Evolutionary conservation across 2,888 invertebrate genomes (phyloP), one percentile per base, ranked within the genome.

Genomic region (Drosophila prostipennis): DNA sequence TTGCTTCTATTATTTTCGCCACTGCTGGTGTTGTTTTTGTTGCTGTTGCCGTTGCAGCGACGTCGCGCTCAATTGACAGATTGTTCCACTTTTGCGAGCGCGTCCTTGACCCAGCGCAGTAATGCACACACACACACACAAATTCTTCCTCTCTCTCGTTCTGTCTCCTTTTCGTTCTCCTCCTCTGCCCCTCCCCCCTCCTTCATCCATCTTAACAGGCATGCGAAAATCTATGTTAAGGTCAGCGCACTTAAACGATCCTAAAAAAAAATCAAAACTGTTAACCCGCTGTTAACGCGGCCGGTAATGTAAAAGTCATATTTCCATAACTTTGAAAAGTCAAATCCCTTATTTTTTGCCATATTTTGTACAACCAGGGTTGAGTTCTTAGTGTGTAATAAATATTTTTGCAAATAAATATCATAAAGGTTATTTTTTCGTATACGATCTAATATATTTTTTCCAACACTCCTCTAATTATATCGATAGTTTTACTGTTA

Each of bases 91-190:
- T 86, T 81, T 78, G 65, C 64, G 65, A 73, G 68, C 63, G 51
- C 73, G 81, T 80, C 81, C 81, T 83, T 81, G 81, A 86, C 80
- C 85, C 64, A 84, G 74, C 51, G 46, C 39, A 46, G 19, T 19
- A 19, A 19, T 19, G 19, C 14, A 16, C 46, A 46, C 3, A n/a
- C 8, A 4, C 7, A 64, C 48, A 52, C 32, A 39, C 37, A 37
- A 32, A 29, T 29, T 29, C 8, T 26, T 14, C 16, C n/a, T 37
- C 34, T n/a, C n/a, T 43, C 34, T 26, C 10, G 26, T 10, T 34
- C 13, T 37, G 36, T 10, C 37, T 40, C 11, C 19, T 43, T 64
- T 36, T 19, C 14, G 48, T 34, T 43, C 1, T 42, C 42, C 1
- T 42, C 42, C 42, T n/a, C 23, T 5, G 13, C n/a, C 6, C 37